Evolutionary conservation across 2,113 vertebrate genomes (phyloP).

Genomic region (Protomyctophum bolini): DNA sequence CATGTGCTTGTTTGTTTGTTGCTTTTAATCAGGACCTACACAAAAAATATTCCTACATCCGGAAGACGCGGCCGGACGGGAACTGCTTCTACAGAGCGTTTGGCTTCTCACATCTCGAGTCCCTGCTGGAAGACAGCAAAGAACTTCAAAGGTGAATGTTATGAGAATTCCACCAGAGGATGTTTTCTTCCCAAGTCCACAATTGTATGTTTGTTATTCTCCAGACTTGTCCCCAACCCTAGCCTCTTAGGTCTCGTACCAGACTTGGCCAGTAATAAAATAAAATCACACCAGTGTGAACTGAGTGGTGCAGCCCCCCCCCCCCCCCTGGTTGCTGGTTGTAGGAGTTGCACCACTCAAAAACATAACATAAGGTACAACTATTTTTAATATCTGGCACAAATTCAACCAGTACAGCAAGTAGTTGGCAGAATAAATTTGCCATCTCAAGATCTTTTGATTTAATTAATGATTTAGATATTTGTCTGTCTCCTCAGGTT

Average conservation of each 20-base stretch:
- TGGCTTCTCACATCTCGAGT: constrained; percentile 92
- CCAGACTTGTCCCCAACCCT: no score
- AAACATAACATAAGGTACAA: no score
- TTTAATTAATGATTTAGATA: background rate
- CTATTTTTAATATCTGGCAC: no score
- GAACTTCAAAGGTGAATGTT: constrained; percentile 85
- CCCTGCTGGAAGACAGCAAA: constrained; percentile 89
- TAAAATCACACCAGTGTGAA: no score
- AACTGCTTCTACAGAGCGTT: constrained; percentile 96
- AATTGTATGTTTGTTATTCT: background rate
- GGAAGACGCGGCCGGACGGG: constrained; percentile 91
- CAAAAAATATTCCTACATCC: constrained; percentile 90
- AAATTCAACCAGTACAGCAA: no score
- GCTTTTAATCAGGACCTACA: constrained; percentile 82
- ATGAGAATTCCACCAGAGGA: background rate
- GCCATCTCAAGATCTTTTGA: no score
- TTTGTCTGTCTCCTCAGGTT: constrained; percentile 76
- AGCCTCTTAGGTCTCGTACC: no score
- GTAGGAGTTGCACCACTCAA: no score
- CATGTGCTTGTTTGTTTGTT: background rate
- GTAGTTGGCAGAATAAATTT: no score
- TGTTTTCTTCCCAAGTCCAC: background rate
- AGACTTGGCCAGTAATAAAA: no score
- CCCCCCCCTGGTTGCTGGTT: no score
- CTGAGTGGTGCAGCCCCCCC: no score